A percentile compares a stretch with the other conserved stretches of the same genome.
Conservation (phyloP, 2,113 vertebrate genomes). For the Leuciscus idus region DNA sequence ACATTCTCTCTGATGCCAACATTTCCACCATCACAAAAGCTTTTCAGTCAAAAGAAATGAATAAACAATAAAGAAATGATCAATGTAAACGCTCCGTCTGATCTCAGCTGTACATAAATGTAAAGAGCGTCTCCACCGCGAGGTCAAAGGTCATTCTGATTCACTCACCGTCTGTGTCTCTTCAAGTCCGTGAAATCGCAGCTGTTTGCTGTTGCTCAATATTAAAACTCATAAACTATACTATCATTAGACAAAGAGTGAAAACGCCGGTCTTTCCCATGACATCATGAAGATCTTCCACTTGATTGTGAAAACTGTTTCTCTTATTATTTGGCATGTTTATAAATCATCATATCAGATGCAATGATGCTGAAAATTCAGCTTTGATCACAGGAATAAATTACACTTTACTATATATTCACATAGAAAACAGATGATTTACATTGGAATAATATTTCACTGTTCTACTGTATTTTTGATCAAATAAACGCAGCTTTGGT, state of each 20-base stretch:
- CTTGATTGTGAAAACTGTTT: background rate
- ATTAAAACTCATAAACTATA: background rate
- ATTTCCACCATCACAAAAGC: background rate
- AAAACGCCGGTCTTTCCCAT: background rate
- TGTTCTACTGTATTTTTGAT: too few relatives aligned
- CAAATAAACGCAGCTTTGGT: too few relatives aligned
- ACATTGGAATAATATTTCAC: too few relatives aligned
- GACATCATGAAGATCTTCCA: background rate
- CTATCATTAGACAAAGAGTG: background rate
- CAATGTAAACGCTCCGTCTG: too few relatives aligned
- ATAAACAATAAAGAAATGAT: background rate
- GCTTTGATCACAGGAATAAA: too few relatives aligned
- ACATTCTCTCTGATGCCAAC: background rate
- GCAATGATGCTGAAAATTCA: too few relatives aligned
- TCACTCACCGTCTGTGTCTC: background rate
- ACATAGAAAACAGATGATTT: too few relatives aligned
- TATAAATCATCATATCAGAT: background rate
- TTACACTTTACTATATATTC: too few relatives aligned
- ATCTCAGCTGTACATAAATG: background rate
- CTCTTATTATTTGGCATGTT: background rate
- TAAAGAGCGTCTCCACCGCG: background rate
- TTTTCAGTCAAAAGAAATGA: background rate
- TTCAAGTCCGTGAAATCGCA: background rate
- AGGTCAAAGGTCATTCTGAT: background rate
- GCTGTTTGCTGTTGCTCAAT: constrained; percentile 7